phyloP scores from a whole-genome alignment of 2,113 vertebrate species.

The Limnothrissa miodon region DNA sequence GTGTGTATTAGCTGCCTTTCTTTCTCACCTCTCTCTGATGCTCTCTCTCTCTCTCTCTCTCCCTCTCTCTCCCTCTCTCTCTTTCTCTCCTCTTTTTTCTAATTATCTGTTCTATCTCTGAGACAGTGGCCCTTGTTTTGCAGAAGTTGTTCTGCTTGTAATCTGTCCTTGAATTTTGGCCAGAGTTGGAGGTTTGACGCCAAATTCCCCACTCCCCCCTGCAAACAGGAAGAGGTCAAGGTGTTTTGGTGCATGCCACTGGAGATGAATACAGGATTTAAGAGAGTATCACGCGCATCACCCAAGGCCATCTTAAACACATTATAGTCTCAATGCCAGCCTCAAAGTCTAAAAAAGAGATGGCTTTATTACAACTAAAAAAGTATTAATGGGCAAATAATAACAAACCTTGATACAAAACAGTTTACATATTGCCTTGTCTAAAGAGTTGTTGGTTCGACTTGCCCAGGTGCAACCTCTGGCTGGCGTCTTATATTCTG shows the following conservation, averaged over 20 bases:
- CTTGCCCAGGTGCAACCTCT: constrained; percentile 52
- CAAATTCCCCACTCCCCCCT: constrained; percentile 21
- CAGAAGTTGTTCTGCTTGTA: constrained; percentile 19
- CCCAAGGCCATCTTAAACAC: constrained; percentile 19
- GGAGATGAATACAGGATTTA: constrained; percentile 27
- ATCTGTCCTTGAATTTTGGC: constrained; percentile 38
- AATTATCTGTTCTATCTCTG: not conserved
- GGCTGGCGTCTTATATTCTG: constrained; percentile 30
- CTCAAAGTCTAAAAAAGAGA: not conserved
- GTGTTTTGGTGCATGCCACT: constrained; percentile 14
- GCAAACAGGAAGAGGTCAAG: constrained; percentile 46
- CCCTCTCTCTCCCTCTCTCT: not conserved
- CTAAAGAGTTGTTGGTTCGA: constrained; percentile 35
- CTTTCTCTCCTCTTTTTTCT: not conserved
- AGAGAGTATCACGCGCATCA: constrained; percentile 14
- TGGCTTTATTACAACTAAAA: not conserved
- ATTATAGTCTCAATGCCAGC: constrained; percentile 11
- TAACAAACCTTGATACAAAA: not conserved
- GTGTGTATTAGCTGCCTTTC: too few relatives aligned
- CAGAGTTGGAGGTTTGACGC: constrained; percentile 19
- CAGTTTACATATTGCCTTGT: constrained; percentile 27
- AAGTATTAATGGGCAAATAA: constrained; percentile 17
- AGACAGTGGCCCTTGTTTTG: not conserved
- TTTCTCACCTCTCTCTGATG: too few relatives aligned
- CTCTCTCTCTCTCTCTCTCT: not conserved